These are phyloP conservation scores for Nerophis ophidion DNA, from an alignment of 2,113 vertebrate genomes.

Conservation along the genomic window DNA sequence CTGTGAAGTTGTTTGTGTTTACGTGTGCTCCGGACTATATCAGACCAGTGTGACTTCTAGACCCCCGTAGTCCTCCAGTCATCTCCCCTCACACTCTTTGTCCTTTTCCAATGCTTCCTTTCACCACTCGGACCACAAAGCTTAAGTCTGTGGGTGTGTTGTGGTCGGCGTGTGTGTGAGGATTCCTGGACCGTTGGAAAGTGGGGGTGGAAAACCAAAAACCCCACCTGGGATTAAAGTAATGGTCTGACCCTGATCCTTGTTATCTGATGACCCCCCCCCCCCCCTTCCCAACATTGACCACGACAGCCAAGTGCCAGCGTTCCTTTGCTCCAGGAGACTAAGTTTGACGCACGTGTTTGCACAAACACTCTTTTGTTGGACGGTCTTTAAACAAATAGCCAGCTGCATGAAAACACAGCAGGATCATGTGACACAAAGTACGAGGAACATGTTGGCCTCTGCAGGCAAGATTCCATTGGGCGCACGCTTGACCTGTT, in stretches of 20 bases:
- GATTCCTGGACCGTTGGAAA: slow-evolving; percentile 10
- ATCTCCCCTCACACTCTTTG: slow-evolving; percentile 36
- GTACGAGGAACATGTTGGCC: slow-evolving; percentile 6
- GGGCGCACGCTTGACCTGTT: slow-evolving; percentile 59
- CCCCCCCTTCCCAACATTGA: slow-evolving; percentile 45
- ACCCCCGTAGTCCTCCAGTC: slow-evolving; percentile 30
- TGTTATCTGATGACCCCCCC: slow-evolving; percentile 63
- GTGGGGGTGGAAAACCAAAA: slow-evolving; percentile 15
- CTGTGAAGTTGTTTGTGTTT: slow-evolving; percentile 6
- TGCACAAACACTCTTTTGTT: slow-evolving; percentile 33
- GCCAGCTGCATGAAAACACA: slow-evolving; percentile 27
- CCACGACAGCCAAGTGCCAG: slow-evolving; percentile 45
- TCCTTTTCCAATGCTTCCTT: slow-evolving; percentile 24
- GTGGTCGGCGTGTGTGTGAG: neutral
- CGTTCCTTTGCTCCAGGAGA: slow-evolving; percentile 26
- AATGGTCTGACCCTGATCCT: slow-evolving; percentile 49
- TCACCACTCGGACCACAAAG: slow-evolving; percentile 15
- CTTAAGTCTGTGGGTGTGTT: neutral
- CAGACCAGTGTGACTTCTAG: slow-evolving; percentile 58
- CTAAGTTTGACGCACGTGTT: slow-evolving; percentile 42
- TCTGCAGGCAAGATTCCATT: slow-evolving; percentile 48
- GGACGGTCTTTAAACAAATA: slow-evolving; percentile 44
- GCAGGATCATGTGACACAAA: slow-evolving; percentile 7
- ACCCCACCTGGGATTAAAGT: slow-evolving; percentile 49
- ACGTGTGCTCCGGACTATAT: slow-evolving; percentile 42